Conservation (phyloP, 2,113 vertebrate genomes). For the Oreocharis arfaki region DNA sequence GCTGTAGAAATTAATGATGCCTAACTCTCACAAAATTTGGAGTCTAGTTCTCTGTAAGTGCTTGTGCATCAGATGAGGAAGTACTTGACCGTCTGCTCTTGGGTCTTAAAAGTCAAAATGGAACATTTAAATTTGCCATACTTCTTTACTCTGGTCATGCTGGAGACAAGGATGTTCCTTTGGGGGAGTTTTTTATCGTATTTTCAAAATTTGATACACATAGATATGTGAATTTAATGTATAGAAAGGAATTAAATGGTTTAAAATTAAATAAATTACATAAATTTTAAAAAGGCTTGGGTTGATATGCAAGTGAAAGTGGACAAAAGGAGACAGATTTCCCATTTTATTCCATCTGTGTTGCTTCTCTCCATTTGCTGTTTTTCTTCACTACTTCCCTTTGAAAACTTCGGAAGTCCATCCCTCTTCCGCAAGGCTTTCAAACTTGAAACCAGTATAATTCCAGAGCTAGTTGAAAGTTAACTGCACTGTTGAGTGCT, state of each 20-base stretch:
- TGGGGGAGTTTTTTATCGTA: neutral
- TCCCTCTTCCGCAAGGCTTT: neutral
- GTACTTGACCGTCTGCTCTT: neutral
- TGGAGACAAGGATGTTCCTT: neutral
- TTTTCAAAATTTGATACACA: neutral
- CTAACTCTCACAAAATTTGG: neutral
- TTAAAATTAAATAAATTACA: neutral
- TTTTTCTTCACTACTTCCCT: neutral
- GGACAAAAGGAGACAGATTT: neutral
- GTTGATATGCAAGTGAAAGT: neutral
- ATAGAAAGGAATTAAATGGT: neutral
- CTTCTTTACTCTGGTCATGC: neutral
- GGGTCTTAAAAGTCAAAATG: neutral
- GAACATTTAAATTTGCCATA: neutral
- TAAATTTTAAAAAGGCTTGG: neutral
- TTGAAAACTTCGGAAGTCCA: neutral
- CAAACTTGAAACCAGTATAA: neutral
- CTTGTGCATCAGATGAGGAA: neutral
- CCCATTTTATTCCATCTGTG: neutral
- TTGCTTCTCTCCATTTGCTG: neutral
- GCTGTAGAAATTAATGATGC: neutral
- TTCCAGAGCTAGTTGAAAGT: constrained; percentile 13
- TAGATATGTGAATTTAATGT: neutral
- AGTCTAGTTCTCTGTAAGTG: neutral
- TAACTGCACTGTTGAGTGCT: neutral